Evolutionary conservation across 35 echinoderm and acorn worm species (phyloP).

Genomic region (Chiridota heheva): DNA sequence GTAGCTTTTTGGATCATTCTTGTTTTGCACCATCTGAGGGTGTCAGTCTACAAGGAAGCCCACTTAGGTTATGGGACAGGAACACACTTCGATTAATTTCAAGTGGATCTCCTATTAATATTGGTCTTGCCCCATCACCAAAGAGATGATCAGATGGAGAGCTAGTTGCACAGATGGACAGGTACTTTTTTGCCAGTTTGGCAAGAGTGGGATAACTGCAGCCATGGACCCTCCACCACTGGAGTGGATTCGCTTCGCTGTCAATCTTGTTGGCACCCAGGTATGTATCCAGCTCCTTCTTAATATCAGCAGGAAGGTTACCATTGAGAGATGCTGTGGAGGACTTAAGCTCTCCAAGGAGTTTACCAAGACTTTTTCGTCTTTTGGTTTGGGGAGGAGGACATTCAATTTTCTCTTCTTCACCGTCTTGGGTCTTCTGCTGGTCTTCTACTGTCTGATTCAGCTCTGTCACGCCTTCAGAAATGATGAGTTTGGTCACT

Average conservation of each 20-base stretch:
- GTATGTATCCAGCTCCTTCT: constrained; percentile 31
- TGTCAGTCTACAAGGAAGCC: too few species aligned
- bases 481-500: constrained; percentile 12
- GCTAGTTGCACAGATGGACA: constrained; percentile 30
- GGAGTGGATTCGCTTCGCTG: constrained; percentile 28
- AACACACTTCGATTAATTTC: constrained; percentile 31
- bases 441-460: background rate
- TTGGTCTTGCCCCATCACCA: background rate
- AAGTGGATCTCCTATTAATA: constrained; percentile 22
- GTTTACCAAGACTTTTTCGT: constrained; percentile 41
- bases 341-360: constrained; percentile 29
- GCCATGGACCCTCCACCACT: constrained; percentile 22
- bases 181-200: constrained; percentile 30
- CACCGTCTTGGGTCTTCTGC: background rate
- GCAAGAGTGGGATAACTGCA: constrained; percentile 23
- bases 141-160: constrained; percentile 34
- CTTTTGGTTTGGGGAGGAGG: background rate
- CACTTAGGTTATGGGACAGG: constrained; percentile 7
- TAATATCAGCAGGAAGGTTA: background rate
- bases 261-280: constrained; percentile 21
- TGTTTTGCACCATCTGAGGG: too few species aligned
- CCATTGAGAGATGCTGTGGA: background rate
- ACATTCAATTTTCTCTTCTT: background rate
- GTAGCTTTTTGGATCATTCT: too few species aligned
- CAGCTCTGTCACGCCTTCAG: constrained; percentile 30